phyloP scores from a whole-genome alignment of 2,888 invertebrate species.

The Phaonia tiefii region DNA sequence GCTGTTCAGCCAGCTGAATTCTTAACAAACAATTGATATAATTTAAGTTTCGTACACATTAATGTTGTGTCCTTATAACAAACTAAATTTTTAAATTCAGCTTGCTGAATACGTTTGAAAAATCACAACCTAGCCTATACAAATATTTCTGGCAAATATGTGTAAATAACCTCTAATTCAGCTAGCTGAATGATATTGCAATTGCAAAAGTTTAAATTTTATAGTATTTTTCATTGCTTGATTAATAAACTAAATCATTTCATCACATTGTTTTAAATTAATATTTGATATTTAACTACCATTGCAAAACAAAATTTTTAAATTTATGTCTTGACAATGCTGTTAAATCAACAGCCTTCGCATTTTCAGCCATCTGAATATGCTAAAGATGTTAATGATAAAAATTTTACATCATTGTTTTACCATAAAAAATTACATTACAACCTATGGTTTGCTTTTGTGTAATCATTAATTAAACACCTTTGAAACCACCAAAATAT shows the following conservation, averaged over 20 bases:
- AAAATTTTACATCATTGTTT: neutral
- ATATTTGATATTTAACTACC: neutral
- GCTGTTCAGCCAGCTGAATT: constrained; percentile 11
- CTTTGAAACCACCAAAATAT: constrained; percentile 36
- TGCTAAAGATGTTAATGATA: neutral
- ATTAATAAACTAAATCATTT: too few species aligned
- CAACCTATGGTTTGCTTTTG: neutral
- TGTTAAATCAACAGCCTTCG: neutral
- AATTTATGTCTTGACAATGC: neutral
- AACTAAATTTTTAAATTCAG: constrained; percentile 5
- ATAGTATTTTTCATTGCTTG: neutral
- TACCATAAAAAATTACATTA: neutral
- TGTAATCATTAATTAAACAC: constrained; percentile 61
- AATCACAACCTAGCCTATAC: too few species aligned
- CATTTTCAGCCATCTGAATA: constrained; percentile 5
- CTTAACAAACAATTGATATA: neutral
- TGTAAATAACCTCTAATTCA: too few species aligned
- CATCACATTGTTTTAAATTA: neutral
- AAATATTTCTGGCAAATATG: too few species aligned
- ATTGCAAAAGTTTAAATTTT: neutral
- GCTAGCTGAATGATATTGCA: neutral
- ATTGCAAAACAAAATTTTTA: neutral
- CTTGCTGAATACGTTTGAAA: constrained; percentile 2
- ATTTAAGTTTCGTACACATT: neutral
- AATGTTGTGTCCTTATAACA: too few species aligned